A percentile compares a stretch with the other conserved stretches of the same genome.
These are phyloP conservation scores for Bemisia tabaci DNA, from an alignment of 1,140 invertebrate species.

Conservation along the genomic window DNA sequence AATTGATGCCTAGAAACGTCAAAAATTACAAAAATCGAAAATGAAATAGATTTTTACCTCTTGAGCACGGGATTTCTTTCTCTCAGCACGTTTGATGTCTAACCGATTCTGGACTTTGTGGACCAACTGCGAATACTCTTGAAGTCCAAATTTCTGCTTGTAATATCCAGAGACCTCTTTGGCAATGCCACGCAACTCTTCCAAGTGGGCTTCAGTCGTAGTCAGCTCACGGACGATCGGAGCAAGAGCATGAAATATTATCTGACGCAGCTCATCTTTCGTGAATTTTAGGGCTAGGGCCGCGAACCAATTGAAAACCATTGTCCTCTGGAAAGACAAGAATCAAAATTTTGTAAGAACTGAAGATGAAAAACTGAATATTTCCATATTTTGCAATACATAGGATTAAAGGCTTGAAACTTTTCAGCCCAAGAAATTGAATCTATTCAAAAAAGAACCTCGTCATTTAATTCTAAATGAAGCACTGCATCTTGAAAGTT, in stretches of 20 bases:
- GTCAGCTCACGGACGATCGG: conserved; percentile 53
- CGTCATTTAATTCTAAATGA: too few relatives aligned
- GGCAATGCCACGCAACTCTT: conserved; percentile 43
- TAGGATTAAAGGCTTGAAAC: too few relatives aligned
- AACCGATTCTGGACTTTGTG: conserved; percentile 41
- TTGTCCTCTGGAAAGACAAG: conserved; percentile 37
- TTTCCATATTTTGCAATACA: too few relatives aligned
- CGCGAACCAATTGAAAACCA: conserved; percentile 58
- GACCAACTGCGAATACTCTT: conserved; percentile 45
- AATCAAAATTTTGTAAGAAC: too few relatives aligned
- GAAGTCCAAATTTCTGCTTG: conserved; percentile 46
- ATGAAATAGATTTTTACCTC: conserved; percentile 29
- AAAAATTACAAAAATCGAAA: conserved; percentile 9
- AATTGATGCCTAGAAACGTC: too few relatives aligned
- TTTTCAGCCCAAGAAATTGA: too few relatives aligned
- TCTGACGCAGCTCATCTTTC: conserved; percentile 34
- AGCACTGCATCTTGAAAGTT: too few relatives aligned
- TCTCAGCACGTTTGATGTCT: conserved; percentile 44
- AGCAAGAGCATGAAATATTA: conserved; percentile 43
- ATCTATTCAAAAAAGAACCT: too few relatives aligned
- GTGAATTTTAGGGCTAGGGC: conserved; percentile 43
- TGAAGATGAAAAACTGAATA: too few relatives aligned
- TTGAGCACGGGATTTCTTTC: conserved; percentile 44
- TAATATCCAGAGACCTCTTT: conserved; percentile 49
- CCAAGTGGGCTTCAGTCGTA: conserved; percentile 27